Evolutionary conservation across 2,888 invertebrate genomes (phyloP), one percentile per base, ranked within the genome.

Genomic region (Hesperia comma): DNA sequence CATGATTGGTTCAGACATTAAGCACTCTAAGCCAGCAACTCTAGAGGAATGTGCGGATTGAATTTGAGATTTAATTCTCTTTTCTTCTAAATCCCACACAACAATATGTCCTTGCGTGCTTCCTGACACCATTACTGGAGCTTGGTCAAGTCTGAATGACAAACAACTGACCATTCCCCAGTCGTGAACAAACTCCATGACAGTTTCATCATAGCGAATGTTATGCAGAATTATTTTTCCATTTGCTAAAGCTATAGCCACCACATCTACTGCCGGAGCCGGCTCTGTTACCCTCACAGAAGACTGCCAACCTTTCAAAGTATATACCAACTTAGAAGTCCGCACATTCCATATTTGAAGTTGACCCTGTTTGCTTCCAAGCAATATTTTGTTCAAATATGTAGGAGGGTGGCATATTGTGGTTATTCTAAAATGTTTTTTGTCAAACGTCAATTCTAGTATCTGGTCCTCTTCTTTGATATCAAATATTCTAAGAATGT

Each of bases 341-440:
- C 96, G 95, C 7, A 99, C 88, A 87, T 99, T 99, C 97, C 98
- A 98, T 70, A 99, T 85, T 79, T 98, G 98, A 72, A 99, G 79
- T 51, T 93, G 85, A 0, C 99, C 99, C 82, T 98, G 97, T 67
- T 95, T 93, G 74, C 98, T 98, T 0, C 97, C 99, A 49, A 99
- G 88, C 33, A 99, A 83, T 69, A 99, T 94, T 84, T 99, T 99
- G 83, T 99, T 99, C 15, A 98, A 86, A 83, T 99, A 99, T 0
- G 99, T 98, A 26, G 95, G 95, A 0, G 99, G 99, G 93, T 99
- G 99, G 67, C 96, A 92, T n/a, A 99, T 72, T 0, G 97, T 93
- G 0, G 96, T 95, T 37, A 99, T 95, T 76, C 95, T 93, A 81
- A 99, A 99, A n/a, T 90, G 87, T 0, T 93, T 86, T 14, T 93